Evolutionary conservation across 1,140 invertebrate species (phyloP), one percentile per base, ranked within the genome.

Genomic region (Argopecten irradians): DNA sequence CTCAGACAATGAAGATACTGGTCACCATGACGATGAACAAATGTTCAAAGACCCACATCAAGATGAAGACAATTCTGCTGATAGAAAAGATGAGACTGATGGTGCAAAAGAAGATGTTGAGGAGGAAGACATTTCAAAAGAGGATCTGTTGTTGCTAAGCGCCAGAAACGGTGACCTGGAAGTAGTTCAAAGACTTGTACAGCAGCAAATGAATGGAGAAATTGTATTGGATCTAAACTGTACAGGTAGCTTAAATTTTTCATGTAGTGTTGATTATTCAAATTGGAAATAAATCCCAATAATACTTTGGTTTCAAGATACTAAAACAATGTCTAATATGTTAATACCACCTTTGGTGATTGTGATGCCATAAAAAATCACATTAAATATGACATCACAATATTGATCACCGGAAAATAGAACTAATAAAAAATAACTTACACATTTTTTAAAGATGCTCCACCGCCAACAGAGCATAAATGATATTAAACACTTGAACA

Each of bases 181-280:
- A 34, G 89, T 90, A 71, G 92, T 96, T 0, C 86, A 92, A 90
- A 93, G 93, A 55, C 88, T 96, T 32, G 82, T 96, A 8, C 41
- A 91, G 22, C 91, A 92, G 22, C 89, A 88, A 36, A 90, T 91
- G 28, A 89, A 93, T 86, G 93, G 92, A 7, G 91, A 94, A 88
- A 92, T 96, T 43, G 85, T 90, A 16, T 86, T 96, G n/a, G 93
- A 96, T 91, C 92, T 96, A 32, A 95, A 96, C 90, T 96, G 96
- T 90, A 96, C 96, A 96, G 96, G 96, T 96, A 92, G 86, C 7
- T 0, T 9, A 41, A 5, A 36, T 19, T 82, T 36, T 19, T 33
- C 36, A 28, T 88, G 19, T 36, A 35, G 22, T 34, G 36, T 7
- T 39, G 11, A 36, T n/a, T 28, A 14, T 34, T 34, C 22, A 46